Evolutionary conservation across 1,140 invertebrate species (phyloP), one percentile per base, ranked within the genome.

Genomic region (Diprion similis): DNA sequence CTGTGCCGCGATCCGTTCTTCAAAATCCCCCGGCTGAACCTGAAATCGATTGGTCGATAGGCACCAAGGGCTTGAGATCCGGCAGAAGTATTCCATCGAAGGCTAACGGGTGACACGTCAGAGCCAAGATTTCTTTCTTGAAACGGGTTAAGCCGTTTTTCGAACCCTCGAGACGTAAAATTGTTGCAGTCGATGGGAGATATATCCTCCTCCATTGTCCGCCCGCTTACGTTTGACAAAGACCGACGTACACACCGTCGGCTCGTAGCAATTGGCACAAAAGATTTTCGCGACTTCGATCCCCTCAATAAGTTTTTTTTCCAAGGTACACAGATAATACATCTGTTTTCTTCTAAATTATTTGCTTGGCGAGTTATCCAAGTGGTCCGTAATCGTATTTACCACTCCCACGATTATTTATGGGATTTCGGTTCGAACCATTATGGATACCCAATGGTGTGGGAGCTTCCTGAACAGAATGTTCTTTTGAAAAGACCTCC

Each of bases 401-500:
- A 79, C 84, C 71, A 84, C 86, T 86, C 84, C 84, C 85, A 86
- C 86, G 83, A 86, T 85, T 79, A 83, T 81, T 82, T 79, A 74
- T 72, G 68, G 73, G 76, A 75, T 69, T 76, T 70, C 24, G 48
- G 68, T 73, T 68, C 66, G 13, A 64, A 13, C 78, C 77, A 82
- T 84, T 81, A 84, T 80, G 59, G 73, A 76, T 85, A 80, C 85
- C 82, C 82, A 81, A 83, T 83, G 79, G 79, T 79, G 82, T 81
- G 76, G 81, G 79, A 76, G 70, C 46, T 67, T 46, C 59, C 18
- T 82, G 75, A 84, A 86, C 82, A 78, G 79, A 79, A 83, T 81
- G 73, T 78, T 84, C 79, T 81, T 82, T 82, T 82, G 77, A 82
- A 72, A 73, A 72, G 75, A 68, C 75, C 76, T 77, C 75, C 70